A percentile compares a stretch with the other conserved stretches of the same genome.
Evolutionary conservation across 1,140 invertebrate species (phyloP).

Genomic region (Drosophila sp.): DNA sequence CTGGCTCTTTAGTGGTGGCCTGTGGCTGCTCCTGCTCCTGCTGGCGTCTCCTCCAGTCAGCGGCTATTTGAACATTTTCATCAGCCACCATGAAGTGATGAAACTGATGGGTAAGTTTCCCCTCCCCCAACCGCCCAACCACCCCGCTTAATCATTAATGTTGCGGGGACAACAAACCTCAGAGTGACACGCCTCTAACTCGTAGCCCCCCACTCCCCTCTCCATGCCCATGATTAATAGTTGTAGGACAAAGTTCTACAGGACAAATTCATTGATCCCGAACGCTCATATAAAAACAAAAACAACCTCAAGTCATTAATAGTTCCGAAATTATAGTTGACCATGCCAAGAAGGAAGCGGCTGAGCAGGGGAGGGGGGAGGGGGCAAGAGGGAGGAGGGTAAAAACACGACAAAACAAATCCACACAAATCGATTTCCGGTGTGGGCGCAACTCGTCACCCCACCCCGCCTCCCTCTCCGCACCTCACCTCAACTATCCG

Average conservation of each 20-base stretch:
- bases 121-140: constrained; percentile 5
- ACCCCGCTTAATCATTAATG: constrained; percentile 25
- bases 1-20: constrained; percentile 15
- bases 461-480: constrained; percentile 13
- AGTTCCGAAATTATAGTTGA: constrained; percentile 77
- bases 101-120: constrained; percentile 88
- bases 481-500: constrained; percentile 45
- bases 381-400: background rate
- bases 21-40: constrained; percentile 44
- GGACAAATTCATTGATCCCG: constrained; percentile 69
- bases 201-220: background rate
- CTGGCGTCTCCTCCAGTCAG: constrained; percentile 52
- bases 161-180: constrained; percentile 45
- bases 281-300: constrained; percentile 64
- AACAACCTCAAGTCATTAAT: constrained; percentile 69
- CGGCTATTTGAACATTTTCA: constrained; percentile 90
- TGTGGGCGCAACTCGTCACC: constrained; percentile 32
- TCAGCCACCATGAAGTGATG: constrained; percentile 90
- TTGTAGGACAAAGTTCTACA: constrained; percentile 60
- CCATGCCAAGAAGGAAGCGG: constrained; percentile 23
- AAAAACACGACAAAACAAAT: constrained; percentile 63
- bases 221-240: constrained; percentile 66
- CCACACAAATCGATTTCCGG: constrained; percentile 77
- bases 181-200: constrained; percentile 21
- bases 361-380: no score